phyloP scores from a whole-genome alignment of 2,113 vertebrate species.

The Peromyscus polionotus region DNA sequence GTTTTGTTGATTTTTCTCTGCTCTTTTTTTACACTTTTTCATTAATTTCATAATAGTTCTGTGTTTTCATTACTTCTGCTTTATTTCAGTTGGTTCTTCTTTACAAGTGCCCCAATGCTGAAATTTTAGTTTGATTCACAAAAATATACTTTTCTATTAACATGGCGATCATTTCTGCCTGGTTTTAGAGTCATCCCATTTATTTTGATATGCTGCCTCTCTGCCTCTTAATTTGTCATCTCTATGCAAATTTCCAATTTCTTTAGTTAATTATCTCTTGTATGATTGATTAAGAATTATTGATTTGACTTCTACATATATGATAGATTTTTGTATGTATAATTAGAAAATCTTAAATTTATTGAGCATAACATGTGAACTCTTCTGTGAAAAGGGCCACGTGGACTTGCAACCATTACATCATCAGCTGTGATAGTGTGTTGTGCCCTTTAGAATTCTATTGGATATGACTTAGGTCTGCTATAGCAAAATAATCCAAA shows the following conservation, averaged over 20 bases:
- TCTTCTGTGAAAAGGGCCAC: not conserved
- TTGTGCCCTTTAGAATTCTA: not conserved
- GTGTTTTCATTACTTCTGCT: not conserved
- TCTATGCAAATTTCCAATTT: not conserved
- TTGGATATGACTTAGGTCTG: not conserved
- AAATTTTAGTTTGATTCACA: not conserved
- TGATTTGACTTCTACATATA: not conserved
- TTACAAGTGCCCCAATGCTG: not conserved
- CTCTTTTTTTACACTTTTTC: not conserved
- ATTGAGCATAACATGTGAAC: not conserved
- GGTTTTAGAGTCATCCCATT: not conserved
- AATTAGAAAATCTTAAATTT: not conserved
- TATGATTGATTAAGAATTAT: not conserved
- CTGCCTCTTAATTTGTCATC: not conserved
- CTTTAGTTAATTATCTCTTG: not conserved
- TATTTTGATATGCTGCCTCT: not conserved
- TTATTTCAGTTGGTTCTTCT: not conserved
- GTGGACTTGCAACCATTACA: not conserved
- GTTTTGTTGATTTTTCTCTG: not conserved
- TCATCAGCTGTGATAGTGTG: not conserved
- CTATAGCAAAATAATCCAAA: not conserved
- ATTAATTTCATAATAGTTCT: not conserved
- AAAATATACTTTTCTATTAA: not conserved
- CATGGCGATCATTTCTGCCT: not conserved
- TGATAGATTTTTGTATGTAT: not conserved